These are phyloP conservation scores for Cryptocephalus moraei DNA, from an alignment of 2,888 invertebrate species.

Conservation along the genomic window DNA sequence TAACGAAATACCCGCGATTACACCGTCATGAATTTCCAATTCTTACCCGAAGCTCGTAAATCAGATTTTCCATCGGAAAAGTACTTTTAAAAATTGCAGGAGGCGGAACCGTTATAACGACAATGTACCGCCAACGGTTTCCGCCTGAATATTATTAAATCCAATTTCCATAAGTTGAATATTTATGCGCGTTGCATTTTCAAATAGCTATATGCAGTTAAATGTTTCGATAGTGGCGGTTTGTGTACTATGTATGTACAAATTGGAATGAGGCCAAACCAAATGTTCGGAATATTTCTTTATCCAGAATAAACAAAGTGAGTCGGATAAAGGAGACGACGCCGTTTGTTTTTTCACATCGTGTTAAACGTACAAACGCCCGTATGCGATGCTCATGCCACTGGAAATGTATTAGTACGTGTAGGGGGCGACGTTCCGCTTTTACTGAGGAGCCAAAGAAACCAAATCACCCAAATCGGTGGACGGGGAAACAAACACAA, in stretches of 20 bases:
- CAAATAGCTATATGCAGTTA: slow-evolving; percentile 22
- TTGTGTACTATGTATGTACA: slow-evolving; percentile 13
- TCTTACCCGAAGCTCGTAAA: slow-evolving; percentile 9
- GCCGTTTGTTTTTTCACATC: neutral
- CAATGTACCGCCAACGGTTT: slow-evolving; percentile 14
- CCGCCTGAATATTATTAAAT: slow-evolving; percentile 19
- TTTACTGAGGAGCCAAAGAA: too few relatives aligned
- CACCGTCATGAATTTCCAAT: slow-evolving; percentile 12
- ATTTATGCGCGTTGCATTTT: slow-evolving; percentile 21
- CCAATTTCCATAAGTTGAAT: slow-evolving; percentile 21
- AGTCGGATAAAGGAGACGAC: slow-evolving; percentile 13
- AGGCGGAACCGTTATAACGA: slow-evolving; percentile 6
- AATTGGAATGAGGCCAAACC: slow-evolving; percentile 30
- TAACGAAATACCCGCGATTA: slow-evolving; percentile 3
- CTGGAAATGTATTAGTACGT: too few relatives aligned
- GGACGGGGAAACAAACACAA: too few relatives aligned
- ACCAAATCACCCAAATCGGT: too few relatives aligned
- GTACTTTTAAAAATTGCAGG: slow-evolving; percentile 9
- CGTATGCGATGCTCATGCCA: too few relatives aligned
- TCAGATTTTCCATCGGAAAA: slow-evolving; percentile 9
- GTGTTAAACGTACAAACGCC: too few relatives aligned
- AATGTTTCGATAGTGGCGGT: slow-evolving; percentile 20
- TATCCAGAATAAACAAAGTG: slow-evolving; percentile 9
- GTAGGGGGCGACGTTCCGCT: too few relatives aligned
- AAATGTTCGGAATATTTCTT: slow-evolving; percentile 8